These are phyloP conservation scores for Neopipo cinnamomea DNA, from an alignment of 2,113 vertebrate species.

Conservation along the genomic window DNA sequence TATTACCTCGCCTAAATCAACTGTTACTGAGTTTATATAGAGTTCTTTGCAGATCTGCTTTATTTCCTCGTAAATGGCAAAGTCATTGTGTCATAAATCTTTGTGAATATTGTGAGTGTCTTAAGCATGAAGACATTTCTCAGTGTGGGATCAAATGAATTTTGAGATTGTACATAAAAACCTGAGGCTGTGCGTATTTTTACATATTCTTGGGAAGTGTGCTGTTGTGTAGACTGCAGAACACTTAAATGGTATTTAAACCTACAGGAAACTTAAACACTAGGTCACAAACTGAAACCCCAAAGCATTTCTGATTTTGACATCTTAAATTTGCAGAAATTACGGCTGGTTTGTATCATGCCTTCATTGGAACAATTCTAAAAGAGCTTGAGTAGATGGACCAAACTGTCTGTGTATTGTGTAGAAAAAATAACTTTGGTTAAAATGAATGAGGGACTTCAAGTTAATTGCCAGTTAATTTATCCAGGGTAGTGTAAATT, in stretches of 20 bases:
- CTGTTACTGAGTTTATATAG: neutral
- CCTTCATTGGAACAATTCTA: neutral
- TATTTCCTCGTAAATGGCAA: constrained; percentile 34
- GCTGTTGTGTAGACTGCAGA: neutral
- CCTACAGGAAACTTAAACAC: neutral
- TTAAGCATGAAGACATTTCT: neutral
- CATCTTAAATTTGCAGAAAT: neutral
- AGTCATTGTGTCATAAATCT: constrained; percentile 26
- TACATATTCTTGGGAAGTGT: neutral
- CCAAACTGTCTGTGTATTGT: neutral
- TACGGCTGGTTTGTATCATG: neutral
- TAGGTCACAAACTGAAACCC: neutral
- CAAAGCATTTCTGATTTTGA: neutral
- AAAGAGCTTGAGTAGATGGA: neutral
- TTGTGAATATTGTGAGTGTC: constrained; percentile 16
- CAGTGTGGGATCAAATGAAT: neutral
- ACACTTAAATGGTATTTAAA: neutral
- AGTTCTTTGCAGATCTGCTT: constrained; percentile 23
- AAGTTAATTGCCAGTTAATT: neutral
- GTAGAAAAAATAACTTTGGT: neutral
- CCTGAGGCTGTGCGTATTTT: neutral
- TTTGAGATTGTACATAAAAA: neutral
- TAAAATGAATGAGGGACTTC: neutral
- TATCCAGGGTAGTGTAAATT: neutral
- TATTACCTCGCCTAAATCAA: neutral